These are phyloP conservation scores for Ephialtes manifestator DNA, from an alignment of 2,888 invertebrate species.

Conservation along the genomic window DNA sequence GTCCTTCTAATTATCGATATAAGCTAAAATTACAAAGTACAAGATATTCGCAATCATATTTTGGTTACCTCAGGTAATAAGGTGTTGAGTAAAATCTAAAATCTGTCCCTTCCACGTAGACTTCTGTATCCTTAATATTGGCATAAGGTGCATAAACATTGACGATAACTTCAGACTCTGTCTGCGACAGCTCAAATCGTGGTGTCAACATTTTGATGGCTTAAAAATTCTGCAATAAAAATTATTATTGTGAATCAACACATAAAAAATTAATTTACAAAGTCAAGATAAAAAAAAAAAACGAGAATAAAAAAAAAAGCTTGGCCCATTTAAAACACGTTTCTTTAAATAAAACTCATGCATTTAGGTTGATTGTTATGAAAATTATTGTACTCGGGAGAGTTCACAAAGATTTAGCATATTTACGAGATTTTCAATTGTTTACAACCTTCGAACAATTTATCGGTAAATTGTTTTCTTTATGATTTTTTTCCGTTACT, in stretches of 20 bases:
- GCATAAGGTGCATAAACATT: constrained; percentile 94
- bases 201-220: constrained; percentile 92
- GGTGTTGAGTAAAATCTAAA: no score
- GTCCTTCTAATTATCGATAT: no score
- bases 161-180: constrained; percentile 90
- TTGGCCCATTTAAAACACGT: not conserved
- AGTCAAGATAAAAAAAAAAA: constrained; percentile 17
- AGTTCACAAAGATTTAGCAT: not conserved
- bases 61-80: no score
- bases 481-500: constrained; percentile 15
- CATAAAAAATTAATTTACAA: constrained; percentile 7
- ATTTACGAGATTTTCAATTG: not conserved
- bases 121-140: constrained; percentile 92
- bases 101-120: constrained; percentile 90
- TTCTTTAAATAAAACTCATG: not conserved
- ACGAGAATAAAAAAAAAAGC: not conserved
- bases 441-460: not conserved
- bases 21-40: no score
- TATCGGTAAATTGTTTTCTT: not conserved
- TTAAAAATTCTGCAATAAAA: not conserved
- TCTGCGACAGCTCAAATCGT: constrained; percentile 91
- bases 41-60: no score
- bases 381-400: not conserved
- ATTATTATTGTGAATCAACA: not conserved
- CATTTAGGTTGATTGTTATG: not conserved